Evolutionary conservation across 2,113 vertebrate genomes (phyloP).

Genomic region (Dipodomys ordii): DNA sequence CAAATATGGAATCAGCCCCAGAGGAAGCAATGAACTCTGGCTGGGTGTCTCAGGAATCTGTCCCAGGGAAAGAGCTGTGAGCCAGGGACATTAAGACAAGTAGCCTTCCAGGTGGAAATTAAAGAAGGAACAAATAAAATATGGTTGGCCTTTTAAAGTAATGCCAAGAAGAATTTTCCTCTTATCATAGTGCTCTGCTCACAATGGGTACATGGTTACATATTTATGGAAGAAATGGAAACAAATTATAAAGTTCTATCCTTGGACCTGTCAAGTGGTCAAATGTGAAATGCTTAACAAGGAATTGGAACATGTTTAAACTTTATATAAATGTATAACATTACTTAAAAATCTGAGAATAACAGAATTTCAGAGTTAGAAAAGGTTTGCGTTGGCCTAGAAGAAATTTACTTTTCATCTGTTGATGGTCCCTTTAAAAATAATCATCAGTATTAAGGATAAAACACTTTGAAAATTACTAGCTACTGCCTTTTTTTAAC

Average conservation of each 20-base stretch:
- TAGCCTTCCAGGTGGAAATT: background rate
- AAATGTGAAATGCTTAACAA: slow-evolving; percentile 13
- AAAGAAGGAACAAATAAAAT: background rate
- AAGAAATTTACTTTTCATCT: slow-evolving; percentile 3
- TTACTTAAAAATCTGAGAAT: background rate
- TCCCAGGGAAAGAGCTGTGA: background rate
- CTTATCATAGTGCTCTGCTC: background rate
- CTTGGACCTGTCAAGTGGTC: background rate
- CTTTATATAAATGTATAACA: background rate
- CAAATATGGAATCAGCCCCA: background rate
- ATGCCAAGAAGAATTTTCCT: slow-evolving; percentile 12
- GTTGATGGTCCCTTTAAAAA: background rate
- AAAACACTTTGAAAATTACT: slow-evolving; percentile 23
- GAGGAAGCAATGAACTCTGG: background rate
- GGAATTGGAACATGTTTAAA: background rate
- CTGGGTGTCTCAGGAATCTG: background rate
- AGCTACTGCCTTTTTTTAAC: background rate
- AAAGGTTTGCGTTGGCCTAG: background rate
- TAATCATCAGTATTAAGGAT: slow-evolving; percentile 8
- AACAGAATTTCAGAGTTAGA: background rate
- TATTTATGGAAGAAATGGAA: slow-evolving; percentile 1
- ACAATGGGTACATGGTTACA: background rate
- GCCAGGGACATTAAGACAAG: background rate
- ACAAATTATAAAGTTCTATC: background rate
- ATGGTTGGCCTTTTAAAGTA: slow-evolving; percentile 36